Evolutionary conservation across 2,888 invertebrate species (phyloP), one percentile per base, ranked within the genome.

Genomic region (Penaeus monodon): DNA sequence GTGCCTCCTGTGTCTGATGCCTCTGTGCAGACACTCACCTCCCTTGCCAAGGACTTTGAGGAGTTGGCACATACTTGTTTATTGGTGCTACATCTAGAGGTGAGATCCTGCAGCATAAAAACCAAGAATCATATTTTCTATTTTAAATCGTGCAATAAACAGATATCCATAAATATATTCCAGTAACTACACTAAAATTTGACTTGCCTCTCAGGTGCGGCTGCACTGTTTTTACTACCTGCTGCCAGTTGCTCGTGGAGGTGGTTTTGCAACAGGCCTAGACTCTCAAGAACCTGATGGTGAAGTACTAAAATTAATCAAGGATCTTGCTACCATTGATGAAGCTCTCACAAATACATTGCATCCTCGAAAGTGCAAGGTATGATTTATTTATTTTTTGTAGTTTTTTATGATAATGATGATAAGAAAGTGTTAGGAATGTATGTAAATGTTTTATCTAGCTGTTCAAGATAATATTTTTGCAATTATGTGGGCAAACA

Each of bases 201-300:
- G 70, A 22, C 27, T 29, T 91, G 95, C 95, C 95, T 14, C 38
- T 12, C 74, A 89, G 89, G 89, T 96, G 88, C 94, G 98, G 88
- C 98, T 99, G 74, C 98, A 98, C 92, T 99, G 98, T 93, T 98
- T 99, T 93, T 97, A 97, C 93, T 98, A 97, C 93, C 93, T 99
- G 90, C 94, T 95, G 87, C 95, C 95, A 7, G 93, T 94, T 70
- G 91, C 89, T 88, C 90, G 89, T 73, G 90, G 84, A 63, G 90
- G 90, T 70, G 91, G 90, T 2, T 91, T 91, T 91, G 92, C 92
- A 49, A 92, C 93, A 78, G 95, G 95, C 89, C 95, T 95, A 91
- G 96, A 96, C 92, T 95, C 95, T 83, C 95, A 96, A 90, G 96
- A 96, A 91, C 95, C 95, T 14, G 96, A 96, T 93, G 94, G 95